These are phyloP conservation scores for Brachionus sp. DNA, from an alignment of 1,140 invertebrate species.

Conservation along the genomic window DNA sequence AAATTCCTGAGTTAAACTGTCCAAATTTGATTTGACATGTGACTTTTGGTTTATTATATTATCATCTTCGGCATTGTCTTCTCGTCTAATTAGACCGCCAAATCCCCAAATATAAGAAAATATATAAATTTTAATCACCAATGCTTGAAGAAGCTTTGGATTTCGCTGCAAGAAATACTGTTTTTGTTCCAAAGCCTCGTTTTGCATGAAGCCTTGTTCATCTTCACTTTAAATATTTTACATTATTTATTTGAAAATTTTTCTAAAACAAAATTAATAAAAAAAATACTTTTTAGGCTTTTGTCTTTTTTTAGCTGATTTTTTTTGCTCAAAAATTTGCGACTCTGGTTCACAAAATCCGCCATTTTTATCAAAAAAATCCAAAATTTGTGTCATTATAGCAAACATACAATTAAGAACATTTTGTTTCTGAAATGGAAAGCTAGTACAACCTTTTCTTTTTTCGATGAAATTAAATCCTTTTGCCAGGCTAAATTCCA, in stretches of 20 bases:
- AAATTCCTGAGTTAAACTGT: constrained; percentile 67
- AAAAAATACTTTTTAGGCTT: constrained; percentile 3
- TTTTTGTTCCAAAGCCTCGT: neutral
- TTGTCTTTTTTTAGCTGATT: neutral
- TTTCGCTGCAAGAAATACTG: constrained; percentile 56
- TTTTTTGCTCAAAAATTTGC: constrained; percentile 7
- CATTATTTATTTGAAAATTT: too few relatives aligned
- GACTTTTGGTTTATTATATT: constrained; percentile 46
- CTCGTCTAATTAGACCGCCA: constrained; percentile 68
- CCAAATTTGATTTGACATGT: constrained; percentile 50
- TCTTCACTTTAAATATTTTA: neutral
- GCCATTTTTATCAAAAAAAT: constrained; percentile 42
- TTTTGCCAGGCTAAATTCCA: constrained; percentile 65
- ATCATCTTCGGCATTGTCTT: constrained; percentile 56
- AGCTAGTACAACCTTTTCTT: constrained; percentile 13
- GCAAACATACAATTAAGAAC: constrained; percentile 45
- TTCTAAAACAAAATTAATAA: neutral
- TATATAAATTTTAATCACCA: constrained; percentile 67
- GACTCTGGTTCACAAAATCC: constrained; percentile 5
- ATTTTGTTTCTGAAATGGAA: constrained; percentile 41
- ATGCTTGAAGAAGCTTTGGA: constrained; percentile 57
- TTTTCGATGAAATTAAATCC: constrained; percentile 54
- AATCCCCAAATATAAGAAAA: constrained; percentile 71
- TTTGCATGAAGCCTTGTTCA: neutral
- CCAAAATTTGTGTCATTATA: constrained; percentile 1